Percentiles rank a stretch among this genome's conserved stretches.
Conservation (phyloP, 1,140 invertebrate genomes). For the Drosophila willistoni region DNA sequence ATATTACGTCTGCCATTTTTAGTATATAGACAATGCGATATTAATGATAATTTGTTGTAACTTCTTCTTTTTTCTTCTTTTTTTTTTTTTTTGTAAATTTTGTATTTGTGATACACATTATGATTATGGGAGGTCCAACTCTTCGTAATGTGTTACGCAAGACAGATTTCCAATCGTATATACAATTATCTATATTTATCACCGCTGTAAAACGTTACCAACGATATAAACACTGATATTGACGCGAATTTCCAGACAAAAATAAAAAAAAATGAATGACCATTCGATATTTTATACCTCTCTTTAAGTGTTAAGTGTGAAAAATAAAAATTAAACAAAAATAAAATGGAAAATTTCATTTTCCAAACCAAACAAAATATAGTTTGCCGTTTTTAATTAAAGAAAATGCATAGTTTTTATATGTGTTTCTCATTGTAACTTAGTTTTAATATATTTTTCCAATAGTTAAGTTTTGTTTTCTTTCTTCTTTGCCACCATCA, state of each 20-base stretch:
- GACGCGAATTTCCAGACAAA: constrained; percentile 38
- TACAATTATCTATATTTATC: constrained; percentile 24
- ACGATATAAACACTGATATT: constrained; percentile 37
- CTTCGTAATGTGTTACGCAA: too few species aligned
- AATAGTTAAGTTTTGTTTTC: constrained; percentile 74
- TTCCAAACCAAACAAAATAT: neutral
- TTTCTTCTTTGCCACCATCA: constrained; percentile 46
- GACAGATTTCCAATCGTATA: constrained; percentile 20
- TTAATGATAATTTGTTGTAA: constrained; percentile 28
- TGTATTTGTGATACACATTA: constrained; percentile 35
- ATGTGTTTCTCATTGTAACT: constrained; percentile 65
- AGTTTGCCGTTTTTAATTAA: too few species aligned
- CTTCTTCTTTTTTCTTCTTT: constrained; percentile 16
- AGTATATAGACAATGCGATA: constrained; percentile 21
- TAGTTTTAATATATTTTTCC: constrained; percentile 73
- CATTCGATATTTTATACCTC: constrained; percentile 67
- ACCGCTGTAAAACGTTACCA: constrained; percentile 72
- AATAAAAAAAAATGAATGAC: constrained; percentile 4
- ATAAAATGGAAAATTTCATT: neutral
- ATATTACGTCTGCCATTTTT: constrained; percentile 51
- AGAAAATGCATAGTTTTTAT: neutral
- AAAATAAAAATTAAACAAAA: constrained; percentile 31
- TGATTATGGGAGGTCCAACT: too few species aligned
- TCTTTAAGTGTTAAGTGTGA: constrained; percentile 43
- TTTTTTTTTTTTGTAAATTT: constrained; percentile 52